Base-by-base conservation (phyloP, 2,888 invertebrate genomes). In the Lobophora halterata region DNA sequence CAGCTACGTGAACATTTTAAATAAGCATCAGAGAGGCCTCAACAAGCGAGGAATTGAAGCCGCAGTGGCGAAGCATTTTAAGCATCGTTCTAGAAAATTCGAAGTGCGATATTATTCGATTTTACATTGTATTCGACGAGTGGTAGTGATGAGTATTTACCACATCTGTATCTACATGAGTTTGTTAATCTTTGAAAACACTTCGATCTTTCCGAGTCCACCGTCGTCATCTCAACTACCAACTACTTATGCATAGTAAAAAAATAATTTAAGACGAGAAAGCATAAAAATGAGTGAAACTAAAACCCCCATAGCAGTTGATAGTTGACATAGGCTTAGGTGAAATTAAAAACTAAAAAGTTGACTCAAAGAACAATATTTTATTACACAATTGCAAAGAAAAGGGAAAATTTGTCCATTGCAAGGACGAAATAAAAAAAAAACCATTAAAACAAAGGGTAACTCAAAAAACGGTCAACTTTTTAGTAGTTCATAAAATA, bases 11-110 rank as follows among this genome's bases (percentile, higher is more conserved):
- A 83, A 78, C 79, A 82, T 73, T 80, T 72, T 68, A 65, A 75
- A 73, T 71, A 83, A 86, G 86, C 86, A 65, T 81, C 82, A 75
- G 82, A 82, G 74, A 78, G 82, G 81, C 77, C 78, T 83, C 79
- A 65, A 82, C 76, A 67, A 86, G 86, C 86, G 74, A 79, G 83
- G 82, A 72, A 71, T 73, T 71, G 78, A 79, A 81, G 85, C 81
- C 83, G 83, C 79, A 68, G 73, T 70, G 78, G 82, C 78, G 76
- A 83, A 83, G 86, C 83, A 73, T 77, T 80, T 71, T 69, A 79
- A 82, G 81, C 82, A 61, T 74, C 64, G 42, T 58, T 48, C 55
- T 62, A 77, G 76, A 75, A 76, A 80, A 72, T 48, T 79, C 77
- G 73, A 80, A 80, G 76, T 74, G 66, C 55, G 6, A 17, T 5